phyloP scores from a whole-genome alignment of 2,113 vertebrate species.

The rat (Rattus norvegicus) region GRCr8 NC_086023.1:138774501-138775000 shows the following conservation, averaged over 20 bases:
- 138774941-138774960: neutral
- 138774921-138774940: neutral
- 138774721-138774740: conserved; percentile 29
- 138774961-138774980: neutral
- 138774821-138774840: neutral
- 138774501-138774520: neutral
- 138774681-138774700: neutral
- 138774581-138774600: neutral
- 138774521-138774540: neutral
- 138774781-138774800: neutral
- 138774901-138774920: neutral
- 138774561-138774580: neutral
- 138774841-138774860: conserved; percentile 28
- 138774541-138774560: neutral
- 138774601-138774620: neutral
- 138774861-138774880: neutral
- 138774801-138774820: neutral
- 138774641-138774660: neutral
- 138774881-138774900: neutral
- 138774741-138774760: neutral
- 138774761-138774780: conserved; percentile 19
- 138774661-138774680: conserved; percentile 3
- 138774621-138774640: neutral
- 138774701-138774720: neutral
- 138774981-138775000: neutral